A percentile compares a stretch with the other conserved stretches of the same genome.
Conservation (phyloP, 2,797 vertebrate species). For the Monodelphis domestica region DNA sequence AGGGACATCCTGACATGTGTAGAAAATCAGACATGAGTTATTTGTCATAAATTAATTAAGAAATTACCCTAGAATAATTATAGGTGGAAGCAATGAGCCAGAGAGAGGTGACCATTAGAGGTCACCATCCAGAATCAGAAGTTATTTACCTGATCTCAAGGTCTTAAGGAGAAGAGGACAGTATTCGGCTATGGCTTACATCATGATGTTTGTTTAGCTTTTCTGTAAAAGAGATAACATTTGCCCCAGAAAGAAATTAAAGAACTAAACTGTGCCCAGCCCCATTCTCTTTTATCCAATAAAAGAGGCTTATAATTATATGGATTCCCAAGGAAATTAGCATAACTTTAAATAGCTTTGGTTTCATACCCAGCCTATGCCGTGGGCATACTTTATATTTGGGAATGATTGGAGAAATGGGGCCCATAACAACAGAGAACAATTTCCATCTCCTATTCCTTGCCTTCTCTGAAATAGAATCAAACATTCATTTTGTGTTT, state of each 20-base stretch:
- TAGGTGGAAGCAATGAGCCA: fast-evolving
- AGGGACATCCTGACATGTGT: neutral
- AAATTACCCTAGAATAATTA: constrained; percentile 24
- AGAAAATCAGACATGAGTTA: neutral
- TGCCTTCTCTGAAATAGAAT: constrained; percentile 58
- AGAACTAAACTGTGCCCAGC: neutral
- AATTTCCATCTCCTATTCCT: constrained; percentile 1
- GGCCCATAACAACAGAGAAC: neutral
- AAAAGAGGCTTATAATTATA: neutral
- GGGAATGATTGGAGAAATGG: constrained; percentile 30
- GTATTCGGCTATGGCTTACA: neutral
- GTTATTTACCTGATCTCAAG: neutral
- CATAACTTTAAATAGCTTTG: constrained; percentile 24
- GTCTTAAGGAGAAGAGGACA: neutral
- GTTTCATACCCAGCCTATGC: constrained; percentile 7
- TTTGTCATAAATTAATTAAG: neutral
- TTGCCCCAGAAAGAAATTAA: neutral
- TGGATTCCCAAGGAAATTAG: neutral
- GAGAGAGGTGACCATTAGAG: neutral
- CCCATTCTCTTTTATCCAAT: neutral
- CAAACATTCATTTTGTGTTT: constrained; percentile 57
- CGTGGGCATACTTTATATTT: constrained; percentile 9
- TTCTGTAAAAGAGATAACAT: neutral
- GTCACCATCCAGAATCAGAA: neutral
- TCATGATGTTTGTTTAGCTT: neutral